A percentile compares a stretch with the other conserved stretches of the same genome.
These are phyloP conservation scores for Volucella bombylans DNA, from an alignment of 2,888 invertebrate genomes.

Conservation along the genomic window DNA sequence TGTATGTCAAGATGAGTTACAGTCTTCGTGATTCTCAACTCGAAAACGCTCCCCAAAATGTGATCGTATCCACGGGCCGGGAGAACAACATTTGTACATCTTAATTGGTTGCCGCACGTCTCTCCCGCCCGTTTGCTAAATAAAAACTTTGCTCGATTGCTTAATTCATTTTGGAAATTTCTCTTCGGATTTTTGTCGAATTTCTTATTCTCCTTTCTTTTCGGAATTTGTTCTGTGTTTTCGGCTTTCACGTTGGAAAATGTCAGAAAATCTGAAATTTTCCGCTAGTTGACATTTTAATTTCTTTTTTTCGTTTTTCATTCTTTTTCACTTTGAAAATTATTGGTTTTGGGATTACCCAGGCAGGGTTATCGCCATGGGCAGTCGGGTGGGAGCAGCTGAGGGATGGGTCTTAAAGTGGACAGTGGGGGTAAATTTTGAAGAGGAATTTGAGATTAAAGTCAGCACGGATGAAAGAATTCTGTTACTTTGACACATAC, in stretches of 20 bases:
- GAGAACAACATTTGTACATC: background rate
- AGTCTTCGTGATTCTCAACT: too few relatives aligned
- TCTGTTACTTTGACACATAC: background rate
- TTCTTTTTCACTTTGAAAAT: too few relatives aligned
- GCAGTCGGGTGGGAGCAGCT: too few relatives aligned
- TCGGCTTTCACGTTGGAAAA: conserved; percentile 9
- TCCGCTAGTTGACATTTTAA: background rate
- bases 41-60: too few relatives aligned
- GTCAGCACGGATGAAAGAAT: background rate
- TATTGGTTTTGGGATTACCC: too few relatives aligned
- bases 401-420: too few relatives aligned
- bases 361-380: too few relatives aligned
- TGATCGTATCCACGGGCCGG: too few relatives aligned
- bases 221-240: background rate
- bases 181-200: background rate
- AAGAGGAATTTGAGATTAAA: background rate
- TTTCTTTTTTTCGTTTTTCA: background rate
- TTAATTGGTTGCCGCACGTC: conserved; percentile 34
- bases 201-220: background rate
- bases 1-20: too few relatives aligned
- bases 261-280: conserved; percentile 7
- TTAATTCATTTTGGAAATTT: conserved; percentile 48
- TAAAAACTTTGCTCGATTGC: conserved; percentile 41
- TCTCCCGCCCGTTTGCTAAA: conserved; percentile 23
- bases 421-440: background rate